Percentiles rank a stretch among this genome's conserved stretches.
Conservation (phyloP, 2,113 vertebrate species). For the Anoplopoma fimbria region DNA sequence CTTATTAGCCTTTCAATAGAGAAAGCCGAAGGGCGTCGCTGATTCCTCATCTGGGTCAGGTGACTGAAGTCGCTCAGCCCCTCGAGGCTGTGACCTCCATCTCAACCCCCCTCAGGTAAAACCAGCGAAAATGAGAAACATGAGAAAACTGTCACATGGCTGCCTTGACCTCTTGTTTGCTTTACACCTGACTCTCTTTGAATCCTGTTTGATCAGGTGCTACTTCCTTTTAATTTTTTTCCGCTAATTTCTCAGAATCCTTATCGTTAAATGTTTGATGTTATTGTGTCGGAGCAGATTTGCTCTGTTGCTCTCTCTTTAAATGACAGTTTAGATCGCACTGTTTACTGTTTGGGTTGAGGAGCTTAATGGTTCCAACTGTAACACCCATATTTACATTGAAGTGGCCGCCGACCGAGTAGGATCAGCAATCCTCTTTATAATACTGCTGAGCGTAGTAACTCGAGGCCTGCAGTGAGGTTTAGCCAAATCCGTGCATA, state of each 20-base stretch:
- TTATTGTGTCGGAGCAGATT: neutral
- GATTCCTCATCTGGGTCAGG: conserved; percentile 30
- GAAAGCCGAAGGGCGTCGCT: neutral
- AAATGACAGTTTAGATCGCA: neutral
- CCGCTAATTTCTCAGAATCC: neutral
- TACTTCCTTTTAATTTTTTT: neutral
- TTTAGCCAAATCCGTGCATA: conserved; percentile 67
- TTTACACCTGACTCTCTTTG: conserved; percentile 14
- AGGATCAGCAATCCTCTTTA: conserved; percentile 64
- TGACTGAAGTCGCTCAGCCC: neutral
- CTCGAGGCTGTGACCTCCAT: neutral
- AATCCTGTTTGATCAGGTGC: conserved; percentile 60
- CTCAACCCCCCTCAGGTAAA: too few species aligned
- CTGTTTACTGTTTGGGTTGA: conserved; percentile 14
- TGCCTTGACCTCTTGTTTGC: conserved; percentile 57
- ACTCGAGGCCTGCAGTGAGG: conserved; percentile 51
- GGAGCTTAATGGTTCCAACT: neutral
- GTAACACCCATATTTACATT: conserved; percentile 39
- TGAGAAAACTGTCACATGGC: conserved; percentile 57
- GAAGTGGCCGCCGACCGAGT: conserved; percentile 51
- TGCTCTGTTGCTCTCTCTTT: neutral
- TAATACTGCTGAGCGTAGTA: conserved; percentile 72
- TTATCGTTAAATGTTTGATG: neutral
- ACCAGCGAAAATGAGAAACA: too few species aligned
- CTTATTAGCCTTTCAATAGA: conserved; percentile 23